Base-by-base conservation (phyloP, 2,797 vertebrate species). In the Clarias platycephalus region DNA sequence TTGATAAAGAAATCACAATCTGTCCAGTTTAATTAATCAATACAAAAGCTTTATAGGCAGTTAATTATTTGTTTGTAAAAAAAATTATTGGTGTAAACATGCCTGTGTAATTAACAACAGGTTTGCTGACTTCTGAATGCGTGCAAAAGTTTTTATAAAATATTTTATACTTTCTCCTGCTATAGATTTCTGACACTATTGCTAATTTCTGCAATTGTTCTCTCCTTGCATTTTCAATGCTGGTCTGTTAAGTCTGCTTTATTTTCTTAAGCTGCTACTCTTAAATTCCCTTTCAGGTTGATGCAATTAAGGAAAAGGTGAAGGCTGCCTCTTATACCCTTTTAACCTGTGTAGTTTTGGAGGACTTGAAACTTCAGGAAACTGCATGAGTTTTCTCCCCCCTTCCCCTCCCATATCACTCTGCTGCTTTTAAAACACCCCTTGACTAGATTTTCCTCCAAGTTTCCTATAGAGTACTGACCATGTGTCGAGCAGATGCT, bases 261-360 rank as follows among this genome's bases (percentile, higher is more conserved):
- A 93, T 92, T 94, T 92, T 93, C 91, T 97, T 98, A 99, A 99
- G 98, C 98, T 99, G 94, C 95, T 90, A 94, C 93, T 96, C 94
- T 96, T 94, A 95, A 95, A 95, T 95, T 95, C 92, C 94, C 93
- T 95, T 95, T 96, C 98, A 99, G 98, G 98, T 99, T 98, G 97
- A 99, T 99, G 97, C 97, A 96, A 98, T 99, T 97, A 99, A 99
- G 97, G 98, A 99, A 98, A 99, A 99, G 98, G 98, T 99, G 98
- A 99, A 97, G 96, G 96, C 97, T 96, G 95, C 97, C 96, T 98
- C 96, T 97, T 93, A 95, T 98, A 97, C 95, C 96, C 95, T 97
- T 96, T 96, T 91, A 91, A 87, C 91, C 91, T 89, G 88, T 93
- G 97, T 98, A 98, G 97, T 97, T 87, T 96, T 97, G 96, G 95